Evolutionary conservation across 1,140 invertebrate species (phyloP).

Genomic region (Caenorhabditis elegans): WBcel235 BX284603.4:7633001-7633500

Average conservation of each 20-base stretch:
- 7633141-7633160: too few species aligned
- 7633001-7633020: conserved; percentile 58
- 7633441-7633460: conserved; percentile 61
- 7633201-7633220: conserved; percentile 70
- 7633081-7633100: conserved; percentile 56
- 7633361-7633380: conserved; percentile 51
- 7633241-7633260: conserved; percentile 84
- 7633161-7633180: too few species aligned
- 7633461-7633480: conserved; percentile 50
- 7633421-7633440: conserved; percentile 59
- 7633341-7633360: conserved; percentile 46
- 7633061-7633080: conserved; percentile 52
- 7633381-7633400: conserved; percentile 60
- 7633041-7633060: conserved; percentile 52
- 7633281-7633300: conserved; percentile 82
- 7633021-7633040: conserved; percentile 56
- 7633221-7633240: conserved; percentile 70
- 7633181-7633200: conserved; percentile 87
- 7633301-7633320: conserved; percentile 41
- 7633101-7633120: conserved; percentile 56
- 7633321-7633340: neutral
- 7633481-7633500: conserved; percentile 8
- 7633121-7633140: conserved; percentile 61
- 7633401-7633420: conserved; percentile 62
- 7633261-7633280: conserved; percentile 79